A percentile compares a stretch with the other conserved stretches of the same genome.
phyloP scores from a whole-genome alignment of 53 echinoderm and acorn worm species.

The Crossaster papposus region DNA sequence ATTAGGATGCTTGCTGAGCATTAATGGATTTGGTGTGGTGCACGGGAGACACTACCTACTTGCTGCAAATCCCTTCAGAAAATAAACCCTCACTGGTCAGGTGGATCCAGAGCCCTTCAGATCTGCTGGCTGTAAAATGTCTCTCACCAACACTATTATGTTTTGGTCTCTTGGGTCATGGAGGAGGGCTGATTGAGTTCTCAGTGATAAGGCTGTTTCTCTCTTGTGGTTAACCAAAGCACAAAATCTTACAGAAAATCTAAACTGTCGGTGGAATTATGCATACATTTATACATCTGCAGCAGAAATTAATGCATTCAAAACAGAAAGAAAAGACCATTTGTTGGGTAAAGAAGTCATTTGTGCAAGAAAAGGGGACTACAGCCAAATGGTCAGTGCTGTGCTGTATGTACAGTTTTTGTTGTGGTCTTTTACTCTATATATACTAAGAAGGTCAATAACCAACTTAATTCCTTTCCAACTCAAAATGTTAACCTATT shows the following conservation, averaged over 20 bases:
- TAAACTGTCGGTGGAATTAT: neutral
- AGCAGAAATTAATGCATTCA: no score
- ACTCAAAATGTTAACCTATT: no score
- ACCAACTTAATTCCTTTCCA: no score
- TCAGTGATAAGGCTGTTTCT: neutral
- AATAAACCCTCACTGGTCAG: conserved; percentile 7
- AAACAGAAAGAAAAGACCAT: no score
- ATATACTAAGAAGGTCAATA: no score
- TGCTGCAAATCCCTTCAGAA: conserved; percentile 40
- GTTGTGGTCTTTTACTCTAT: no score
- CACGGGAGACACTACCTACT: conserved; percentile 27
- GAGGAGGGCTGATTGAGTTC: conserved; percentile 27
- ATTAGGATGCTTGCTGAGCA: no score
- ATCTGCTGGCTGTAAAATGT: conserved; percentile 37
- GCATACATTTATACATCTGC: neutral
- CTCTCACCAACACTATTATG: neutral
- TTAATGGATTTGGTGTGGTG: conserved; percentile 41
- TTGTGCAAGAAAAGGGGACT: no score
- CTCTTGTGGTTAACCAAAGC: neutral
- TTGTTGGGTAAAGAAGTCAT: no score
- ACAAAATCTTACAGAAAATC: neutral
- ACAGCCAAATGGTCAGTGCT: no score
- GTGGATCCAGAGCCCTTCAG: neutral
- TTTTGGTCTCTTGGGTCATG: neutral
- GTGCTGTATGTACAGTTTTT: no score